Conservation (phyloP, 2,797 vertebrate genomes). For the Sebastes elongatus region DNA sequence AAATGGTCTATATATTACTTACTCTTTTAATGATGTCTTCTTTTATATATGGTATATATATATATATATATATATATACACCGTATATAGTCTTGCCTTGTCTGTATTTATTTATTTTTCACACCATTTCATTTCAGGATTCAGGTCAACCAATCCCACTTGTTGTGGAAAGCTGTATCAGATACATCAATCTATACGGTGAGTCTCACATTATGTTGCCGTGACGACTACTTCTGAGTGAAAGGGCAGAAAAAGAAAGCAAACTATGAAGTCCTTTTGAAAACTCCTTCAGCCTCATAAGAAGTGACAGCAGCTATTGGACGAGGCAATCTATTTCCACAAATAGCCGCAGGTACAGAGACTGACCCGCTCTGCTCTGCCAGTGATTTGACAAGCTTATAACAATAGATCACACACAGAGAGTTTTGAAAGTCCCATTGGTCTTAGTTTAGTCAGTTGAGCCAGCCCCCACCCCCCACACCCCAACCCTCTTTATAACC, state of each 20-base stretch:
- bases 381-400: constrained; percentile 53
- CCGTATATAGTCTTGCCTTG: neutral
- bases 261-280: neutral
- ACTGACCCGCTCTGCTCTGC: constrained; percentile 38
- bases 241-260: constrained; percentile 21
- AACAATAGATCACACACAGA: constrained; percentile 59
- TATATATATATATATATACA: neutral
- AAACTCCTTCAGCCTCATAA: constrained; percentile 18
- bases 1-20: neutral
- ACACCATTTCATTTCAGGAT: constrained; percentile 68
- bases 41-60: neutral
- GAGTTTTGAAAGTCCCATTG: constrained; percentile 51
- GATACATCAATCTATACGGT: constrained; percentile 99
- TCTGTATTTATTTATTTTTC: neutral
- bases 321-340: constrained; percentile 35
- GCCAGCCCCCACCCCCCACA: neutral
- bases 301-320: constrained; percentile 39
- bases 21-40: neutral
- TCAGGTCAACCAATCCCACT: constrained; percentile 93
- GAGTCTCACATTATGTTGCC: constrained; percentile 57
- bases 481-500: constrained; percentile 6
- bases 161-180: constrained; percentile 96
- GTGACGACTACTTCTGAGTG: neutral
- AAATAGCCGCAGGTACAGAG: constrained; percentile 44
- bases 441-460: constrained; percentile 52